A percentile compares a stretch with the other conserved stretches of the same genome.
Evolutionary conservation across 2,888 invertebrate species (phyloP).

Genomic region (Capitulum mitella): DNA sequence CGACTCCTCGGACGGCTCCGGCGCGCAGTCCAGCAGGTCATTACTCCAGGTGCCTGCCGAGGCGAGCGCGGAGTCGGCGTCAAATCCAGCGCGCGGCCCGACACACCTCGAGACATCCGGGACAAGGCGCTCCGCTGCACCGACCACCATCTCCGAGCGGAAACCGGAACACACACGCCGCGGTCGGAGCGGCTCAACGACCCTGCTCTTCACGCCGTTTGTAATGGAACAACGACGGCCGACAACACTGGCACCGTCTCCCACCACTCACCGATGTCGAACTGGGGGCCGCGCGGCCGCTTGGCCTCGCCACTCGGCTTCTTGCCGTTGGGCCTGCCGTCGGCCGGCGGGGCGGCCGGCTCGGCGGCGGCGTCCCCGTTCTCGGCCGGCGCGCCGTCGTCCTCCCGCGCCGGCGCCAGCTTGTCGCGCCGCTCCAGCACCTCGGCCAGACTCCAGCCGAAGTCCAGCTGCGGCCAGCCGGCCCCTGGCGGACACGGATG

Average conservation of each 20-base stretch:
- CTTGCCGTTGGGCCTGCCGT: not conserved
- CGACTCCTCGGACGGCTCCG: slow-evolving; percentile 38
- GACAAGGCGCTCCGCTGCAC: no score
- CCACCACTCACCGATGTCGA: slow-evolving; percentile 22
- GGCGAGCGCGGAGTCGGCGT: no score
- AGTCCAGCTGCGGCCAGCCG: slow-evolving; percentile 83
- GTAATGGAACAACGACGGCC: no score
- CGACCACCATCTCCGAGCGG: no score
- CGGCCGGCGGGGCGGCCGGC: not conserved
- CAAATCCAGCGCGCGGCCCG: not conserved
- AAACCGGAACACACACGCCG: no score
- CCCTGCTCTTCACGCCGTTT: no score
- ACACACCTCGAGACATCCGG: no score
- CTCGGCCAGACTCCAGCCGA: slow-evolving; percentile 86
- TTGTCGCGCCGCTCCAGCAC: slow-evolving; percentile 53
- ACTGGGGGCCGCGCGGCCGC: not conserved
- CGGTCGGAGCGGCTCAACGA: no score
- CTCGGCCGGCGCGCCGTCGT: not conserved
- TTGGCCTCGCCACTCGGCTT: slow-evolving; percentile 37
- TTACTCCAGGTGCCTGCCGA: slow-evolving; percentile 73
- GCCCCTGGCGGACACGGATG: no score
- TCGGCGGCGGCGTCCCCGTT: not conserved
- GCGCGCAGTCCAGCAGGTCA: slow-evolving; percentile 61
- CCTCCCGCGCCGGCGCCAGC: not conserved
- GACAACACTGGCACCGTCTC: no score